Base-by-base conservation (phyloP, 2,113 vertebrate species). In the Eublepharis macularius region DNA sequence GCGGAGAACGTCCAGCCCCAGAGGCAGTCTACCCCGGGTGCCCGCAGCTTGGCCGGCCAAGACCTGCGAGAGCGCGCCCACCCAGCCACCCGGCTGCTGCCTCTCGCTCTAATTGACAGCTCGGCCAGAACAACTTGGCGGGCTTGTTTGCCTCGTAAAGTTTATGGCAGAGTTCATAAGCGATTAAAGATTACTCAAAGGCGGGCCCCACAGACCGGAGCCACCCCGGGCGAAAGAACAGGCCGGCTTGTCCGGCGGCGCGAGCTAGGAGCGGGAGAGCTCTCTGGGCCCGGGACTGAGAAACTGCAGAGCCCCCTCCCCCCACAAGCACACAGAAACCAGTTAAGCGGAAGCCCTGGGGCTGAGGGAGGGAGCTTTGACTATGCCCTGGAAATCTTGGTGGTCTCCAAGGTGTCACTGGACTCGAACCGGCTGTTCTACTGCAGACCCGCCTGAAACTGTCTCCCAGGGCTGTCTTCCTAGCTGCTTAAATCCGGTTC, bases 141-240 rank as follows among this genome's bases (percentile, higher is more conserved):
- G 47, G 21, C 66, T 51, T 72, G 63, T 49, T 69, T 72, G 75
- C 65, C 83, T 78, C 47, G 47, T 77, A 69, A 84, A 85, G 9
- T 78, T 77, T 78, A 85, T 41, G 83, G 65, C n/a, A n/a, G 70
- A 70, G 75, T 77, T 69, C 36, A 26, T 78, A 60, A 85, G 54
- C 83, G 36, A 85, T 85, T 54, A 78, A 78, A 29, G 47, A 43
- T 43, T 54, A 41, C 34, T 78, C 47, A 16, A 26, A 84, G 17
- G n/a, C 57, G 3, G n/a, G 39, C 54, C 73, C 57, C 51, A 60
- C 54, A 41, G 21, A 4, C 2, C 45, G 34, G 81, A 75, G 60
- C 41, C 9, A 43, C 82, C 82, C 13, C 39, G 47, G 11, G 63
- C 60, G 16, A 54, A 54, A 49, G 12, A 26, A 13, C 43, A 41